These are phyloP conservation scores for Bungarus multicinctus DNA, from an alignment of 2,113 vertebrate species.

Conservation along the genomic window DNA sequence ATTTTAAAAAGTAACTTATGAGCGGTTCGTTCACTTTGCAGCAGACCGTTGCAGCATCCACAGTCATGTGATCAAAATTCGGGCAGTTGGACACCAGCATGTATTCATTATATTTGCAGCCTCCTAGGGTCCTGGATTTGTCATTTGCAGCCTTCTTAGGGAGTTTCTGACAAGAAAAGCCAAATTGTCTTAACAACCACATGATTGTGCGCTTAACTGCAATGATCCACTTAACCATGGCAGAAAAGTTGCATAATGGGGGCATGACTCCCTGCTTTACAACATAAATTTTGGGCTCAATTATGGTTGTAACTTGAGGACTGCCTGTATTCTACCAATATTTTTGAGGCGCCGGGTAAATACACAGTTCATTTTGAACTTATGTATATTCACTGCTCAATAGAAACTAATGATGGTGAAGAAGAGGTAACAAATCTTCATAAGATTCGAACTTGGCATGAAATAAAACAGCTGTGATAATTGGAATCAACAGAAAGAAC, in stretches of 20 bases:
- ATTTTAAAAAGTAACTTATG: background rate
- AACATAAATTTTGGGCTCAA: background rate
- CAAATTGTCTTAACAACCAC: background rate
- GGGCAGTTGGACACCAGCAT: background rate
- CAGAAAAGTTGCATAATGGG: background rate
- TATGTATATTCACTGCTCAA: background rate
- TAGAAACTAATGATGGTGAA: background rate
- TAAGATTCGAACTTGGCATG: background rate
- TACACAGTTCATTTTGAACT: background rate
- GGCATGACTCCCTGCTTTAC: background rate
- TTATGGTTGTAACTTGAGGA: background rate
- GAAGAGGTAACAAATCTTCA: background rate
- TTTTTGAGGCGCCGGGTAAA: background rate
- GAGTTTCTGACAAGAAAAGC: background rate
- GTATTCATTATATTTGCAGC: background rate
- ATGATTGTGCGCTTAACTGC: background rate
- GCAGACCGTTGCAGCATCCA: background rate
- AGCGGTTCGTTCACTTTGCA: background rate
- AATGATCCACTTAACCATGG: background rate
- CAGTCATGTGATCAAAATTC: background rate
- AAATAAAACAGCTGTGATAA: conserved; percentile 7
- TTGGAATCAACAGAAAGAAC: background rate
- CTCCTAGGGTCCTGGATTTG: background rate
- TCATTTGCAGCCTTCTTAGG: background rate
- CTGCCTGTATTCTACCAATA: background rate